phyloP scores from a whole-genome alignment of 2,888 invertebrate genomes.

The Rutpela maculata region DNA sequence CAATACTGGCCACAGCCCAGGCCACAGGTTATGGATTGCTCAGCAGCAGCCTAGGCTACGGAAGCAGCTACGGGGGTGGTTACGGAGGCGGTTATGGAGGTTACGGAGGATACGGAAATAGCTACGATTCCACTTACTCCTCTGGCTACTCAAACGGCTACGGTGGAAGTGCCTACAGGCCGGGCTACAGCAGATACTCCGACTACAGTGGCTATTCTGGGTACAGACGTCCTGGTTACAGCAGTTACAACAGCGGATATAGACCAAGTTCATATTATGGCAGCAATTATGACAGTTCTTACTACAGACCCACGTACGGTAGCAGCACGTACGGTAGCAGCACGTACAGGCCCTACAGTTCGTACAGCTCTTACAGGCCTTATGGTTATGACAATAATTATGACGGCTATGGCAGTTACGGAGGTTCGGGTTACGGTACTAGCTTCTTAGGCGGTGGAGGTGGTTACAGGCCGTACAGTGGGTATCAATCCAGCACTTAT shows the following conservation, averaged over 20 bases:
- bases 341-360: background rate
- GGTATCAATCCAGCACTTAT: conserved; percentile 53
- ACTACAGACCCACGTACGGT: background rate
- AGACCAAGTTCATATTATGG: conserved; percentile 18
- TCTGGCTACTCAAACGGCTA: background rate
- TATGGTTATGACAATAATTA: conserved; percentile 30
- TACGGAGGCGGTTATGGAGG: background rate
- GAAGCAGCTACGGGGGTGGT: background rate
- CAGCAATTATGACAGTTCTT: conserved; percentile 1
- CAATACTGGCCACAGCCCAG: conserved; percentile 18
- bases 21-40: conserved; percentile 32
- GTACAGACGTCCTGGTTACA: conserved; percentile 31
- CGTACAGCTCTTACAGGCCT: background rate
- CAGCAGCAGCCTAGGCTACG: conserved; percentile 21
- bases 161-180: conserved; percentile 17
- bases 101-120: background rate
- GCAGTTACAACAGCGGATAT: conserved; percentile 19
- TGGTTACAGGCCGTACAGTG: conserved; percentile 55
- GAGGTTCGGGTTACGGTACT: conserved; percentile 44
- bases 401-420: conserved; percentile 45
- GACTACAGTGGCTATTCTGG: conserved; percentile 24
- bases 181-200: conserved; percentile 13
- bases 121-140: conserved; percentile 29
- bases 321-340: background rate
- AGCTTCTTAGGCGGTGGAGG: conserved; percentile 53